Evolutionary conservation across 2,888 invertebrate genomes (phyloP).

Genomic region (Galerucella calmariensis): DNA sequence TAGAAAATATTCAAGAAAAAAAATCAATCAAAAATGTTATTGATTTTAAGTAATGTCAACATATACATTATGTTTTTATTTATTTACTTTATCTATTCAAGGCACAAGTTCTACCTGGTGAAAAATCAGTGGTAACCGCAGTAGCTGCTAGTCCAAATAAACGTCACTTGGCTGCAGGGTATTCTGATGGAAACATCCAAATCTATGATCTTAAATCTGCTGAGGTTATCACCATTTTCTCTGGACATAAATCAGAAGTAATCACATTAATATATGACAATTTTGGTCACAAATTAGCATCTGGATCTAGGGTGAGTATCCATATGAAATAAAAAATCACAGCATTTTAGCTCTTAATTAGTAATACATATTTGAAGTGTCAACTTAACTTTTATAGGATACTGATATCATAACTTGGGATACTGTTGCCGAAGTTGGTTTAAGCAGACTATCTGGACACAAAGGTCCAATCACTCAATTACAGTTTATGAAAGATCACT

Average conservation of each 20-base stretch:
- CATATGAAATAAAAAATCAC: constrained; percentile 17
- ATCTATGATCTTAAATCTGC: constrained; percentile 82
- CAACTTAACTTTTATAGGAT: constrained; percentile 72
- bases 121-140: constrained; percentile 81
- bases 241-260: constrained; percentile 88
- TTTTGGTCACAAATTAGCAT: constrained; percentile 85
- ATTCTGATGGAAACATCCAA: constrained; percentile 88
- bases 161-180: constrained; percentile 88
- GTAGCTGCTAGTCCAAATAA: constrained; percentile 82
- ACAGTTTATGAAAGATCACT: constrained; percentile 76
- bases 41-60: too few species aligned
- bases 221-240: constrained; percentile 78
- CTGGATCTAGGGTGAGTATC: constrained; percentile 81
- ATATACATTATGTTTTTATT: too few species aligned
- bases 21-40: neutral
- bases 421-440: constrained; percentile 89
- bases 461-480: constrained; percentile 89
- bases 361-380: neutral
- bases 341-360: neutral
- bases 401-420: constrained; percentile 96
- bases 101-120: constrained; percentile 83
- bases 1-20: neutral
- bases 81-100: constrained; percentile 62
- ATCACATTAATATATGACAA: constrained; percentile 85
- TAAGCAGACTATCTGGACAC: constrained; percentile 91